These are phyloP conservation scores for Neoscelio sp. DNA, from an alignment of 2,888 invertebrate species.

Conservation along the genomic window DNA sequence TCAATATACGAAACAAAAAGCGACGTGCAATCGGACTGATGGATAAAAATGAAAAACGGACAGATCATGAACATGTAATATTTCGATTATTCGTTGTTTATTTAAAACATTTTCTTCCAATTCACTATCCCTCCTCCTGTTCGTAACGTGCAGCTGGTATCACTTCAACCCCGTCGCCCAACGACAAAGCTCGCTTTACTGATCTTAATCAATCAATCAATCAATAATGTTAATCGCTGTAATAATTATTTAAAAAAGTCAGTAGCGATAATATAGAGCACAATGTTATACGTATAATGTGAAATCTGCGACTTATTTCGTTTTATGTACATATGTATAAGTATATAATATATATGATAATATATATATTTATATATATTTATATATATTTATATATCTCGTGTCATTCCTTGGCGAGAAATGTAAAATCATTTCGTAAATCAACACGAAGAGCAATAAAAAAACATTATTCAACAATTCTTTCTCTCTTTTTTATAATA, in stretches of 20 bases:
- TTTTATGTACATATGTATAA: constrained; percentile 70
- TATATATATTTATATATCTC: constrained; percentile 60
- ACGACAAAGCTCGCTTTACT: constrained; percentile 66
- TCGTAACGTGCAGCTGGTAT: constrained; percentile 63
- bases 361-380: constrained; percentile 51
- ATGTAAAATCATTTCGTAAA: constrained; percentile 47
- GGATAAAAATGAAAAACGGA: background rate
- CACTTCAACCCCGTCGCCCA: constrained; percentile 54
- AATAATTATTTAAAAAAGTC: constrained; percentile 68
- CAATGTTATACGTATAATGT: constrained; percentile 66
- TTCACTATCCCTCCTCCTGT: constrained; percentile 58
- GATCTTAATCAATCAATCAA: constrained; percentile 60
- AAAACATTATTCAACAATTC: constrained; percentile 50
- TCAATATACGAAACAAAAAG: no score
- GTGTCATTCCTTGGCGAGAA: constrained; percentile 60
- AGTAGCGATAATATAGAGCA: constrained; percentile 67
- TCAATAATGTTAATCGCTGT: constrained; percentile 66
- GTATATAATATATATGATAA: constrained; percentile 66
- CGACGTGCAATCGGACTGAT: background rate
- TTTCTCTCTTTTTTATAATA: constrained; percentile 7
- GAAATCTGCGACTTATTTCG: constrained; percentile 64
- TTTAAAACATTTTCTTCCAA: constrained; percentile 69
- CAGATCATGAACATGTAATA: constrained; percentile 15
- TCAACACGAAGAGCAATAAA: constrained; percentile 38
- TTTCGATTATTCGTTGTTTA: constrained; percentile 69